phyloP scores from a whole-genome alignment of 2,113 vertebrate species.

The Halcyon senegalensis region DNA sequence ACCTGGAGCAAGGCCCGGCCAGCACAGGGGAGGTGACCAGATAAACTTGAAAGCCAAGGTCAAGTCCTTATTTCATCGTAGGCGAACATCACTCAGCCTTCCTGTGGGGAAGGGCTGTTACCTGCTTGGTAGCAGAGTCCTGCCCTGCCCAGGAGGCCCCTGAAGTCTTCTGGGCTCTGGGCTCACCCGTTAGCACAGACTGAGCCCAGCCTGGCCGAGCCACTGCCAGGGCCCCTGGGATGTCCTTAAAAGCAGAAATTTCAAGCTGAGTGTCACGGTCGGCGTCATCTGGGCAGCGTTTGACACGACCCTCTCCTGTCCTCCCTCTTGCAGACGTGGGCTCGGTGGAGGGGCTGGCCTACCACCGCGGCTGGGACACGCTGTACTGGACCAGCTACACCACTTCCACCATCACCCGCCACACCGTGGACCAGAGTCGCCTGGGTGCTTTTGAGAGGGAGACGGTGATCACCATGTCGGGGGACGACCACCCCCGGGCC shows the following conservation, averaged over 20 bases:
- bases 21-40: background rate
- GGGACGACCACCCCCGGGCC: slow-evolving; percentile 93
- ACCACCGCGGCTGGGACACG: slow-evolving; percentile 94
- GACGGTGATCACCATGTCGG: slow-evolving; percentile 96
- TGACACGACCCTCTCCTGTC: background rate
- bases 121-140: background rate
- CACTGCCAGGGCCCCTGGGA: background rate
- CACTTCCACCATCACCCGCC: slow-evolving; percentile 94
- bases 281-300: fast-evolving
- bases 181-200: background rate
- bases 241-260: background rate
- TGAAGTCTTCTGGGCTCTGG: background rate
- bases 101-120: background rate
- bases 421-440: slow-evolving; percentile 92
- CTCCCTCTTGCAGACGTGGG: slow-evolving; percentile 84
- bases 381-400: slow-evolving; percentile 99
- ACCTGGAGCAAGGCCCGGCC: background rate
- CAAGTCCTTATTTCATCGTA: fast-evolving
- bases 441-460: slow-evolving; percentile 90
- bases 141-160: background rate
- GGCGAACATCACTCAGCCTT: background rate
- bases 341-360: slow-evolving; percentile 95
- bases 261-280: background rate
- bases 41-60: background rate
- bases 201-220: background rate